Base-by-base conservation (phyloP, 2,113 vertebrate genomes). In the Tiliqua scincoides region DNA sequence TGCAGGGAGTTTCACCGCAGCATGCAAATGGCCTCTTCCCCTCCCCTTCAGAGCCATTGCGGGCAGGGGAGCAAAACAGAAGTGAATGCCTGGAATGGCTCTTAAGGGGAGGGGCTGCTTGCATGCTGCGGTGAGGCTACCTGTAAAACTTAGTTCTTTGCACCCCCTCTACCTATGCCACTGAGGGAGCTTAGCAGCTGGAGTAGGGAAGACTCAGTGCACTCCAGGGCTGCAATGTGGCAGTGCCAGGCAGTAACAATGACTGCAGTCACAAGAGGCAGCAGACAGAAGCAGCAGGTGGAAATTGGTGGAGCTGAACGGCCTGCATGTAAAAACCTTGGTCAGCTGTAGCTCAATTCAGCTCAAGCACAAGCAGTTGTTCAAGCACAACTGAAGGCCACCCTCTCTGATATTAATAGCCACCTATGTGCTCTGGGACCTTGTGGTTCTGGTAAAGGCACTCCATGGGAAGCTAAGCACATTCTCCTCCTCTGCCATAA, bases 391-490 rank as follows among this genome's bases (percentile, higher is more conserved):
- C 48, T 35, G 10, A 78, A 59, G 8, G 2, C 21, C 54, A 23
- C 20, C 57, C 30, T 21, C 75, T 21, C 71, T 43, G 71, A 18
- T 30, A 67, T n/a, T 5, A 20, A 21, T 23, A 32, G 20, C 14
- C 35, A 23, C 23, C 2, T 30, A 32, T 52, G 54, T 52, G 43
- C 12, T 27, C 20, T 74, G 23, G 32, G 30, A 30, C 2, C 12
- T 0, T 6, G 1, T 30, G 12, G 67, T 3, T n/a, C 27, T 17
- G 27, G 21, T 20, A 71, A 40, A 62, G n/a, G 40, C 23, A 27
- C 71, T 62, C 14, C 17, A 14, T 14, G 70, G 7, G 0, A 0
- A 40, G 57, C 20, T 30, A 6, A 63, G 63, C 12, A 54, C n/a
- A 25, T 54, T 57, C 17, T n/a, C 43, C 48, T 43, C 27, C 21